A percentile compares a stretch with the other conserved stretches of the same genome.
phyloP scores from a whole-genome alignment of 2,888 invertebrate species.

The Pristionchus arcanus region DNA sequence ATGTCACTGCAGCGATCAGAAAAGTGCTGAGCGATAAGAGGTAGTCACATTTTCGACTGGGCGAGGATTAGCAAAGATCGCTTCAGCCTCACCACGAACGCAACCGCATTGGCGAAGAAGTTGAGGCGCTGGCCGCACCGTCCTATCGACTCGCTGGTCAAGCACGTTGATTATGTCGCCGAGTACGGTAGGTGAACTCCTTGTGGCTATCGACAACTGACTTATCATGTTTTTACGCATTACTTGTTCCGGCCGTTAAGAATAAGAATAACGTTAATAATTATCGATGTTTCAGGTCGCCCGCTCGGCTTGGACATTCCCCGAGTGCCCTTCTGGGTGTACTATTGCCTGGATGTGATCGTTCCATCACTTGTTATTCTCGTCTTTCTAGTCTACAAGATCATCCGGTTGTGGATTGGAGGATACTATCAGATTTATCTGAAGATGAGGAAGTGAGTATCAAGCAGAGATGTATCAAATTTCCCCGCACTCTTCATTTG shows the following conservation, averaged over 20 bases:
- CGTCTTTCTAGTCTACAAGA: not conserved
- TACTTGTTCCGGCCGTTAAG: no score
- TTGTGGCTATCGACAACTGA: not conserved
- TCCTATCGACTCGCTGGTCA: not conserved
- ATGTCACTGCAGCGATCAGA: not conserved
- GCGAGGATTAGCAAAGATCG: not conserved
- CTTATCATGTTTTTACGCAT: no score
- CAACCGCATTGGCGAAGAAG: not conserved
- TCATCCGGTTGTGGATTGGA: not conserved
- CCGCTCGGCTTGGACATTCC: conserved; percentile 20
- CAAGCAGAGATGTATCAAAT: not conserved
- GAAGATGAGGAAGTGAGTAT: conserved; percentile 3
- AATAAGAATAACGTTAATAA: no score
- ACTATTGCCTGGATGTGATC: conserved; percentile 38
- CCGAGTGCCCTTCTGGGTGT: not conserved
- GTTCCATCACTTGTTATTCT: not conserved
- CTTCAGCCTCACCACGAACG: not conserved
- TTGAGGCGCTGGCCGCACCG: conserved; percentile 28
- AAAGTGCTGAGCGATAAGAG: not conserved
- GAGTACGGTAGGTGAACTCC: conserved; percentile 12
- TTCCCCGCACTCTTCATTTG: no score
- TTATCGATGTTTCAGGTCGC: conserved; percentile 20
- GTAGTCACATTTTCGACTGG: not conserved
- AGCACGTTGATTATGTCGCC: not conserved
- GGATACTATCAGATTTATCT: conserved; percentile 18